Base-by-base conservation (phyloP, 1,140 invertebrate species). In the Lepeophtheirus salmonis region DNA sequence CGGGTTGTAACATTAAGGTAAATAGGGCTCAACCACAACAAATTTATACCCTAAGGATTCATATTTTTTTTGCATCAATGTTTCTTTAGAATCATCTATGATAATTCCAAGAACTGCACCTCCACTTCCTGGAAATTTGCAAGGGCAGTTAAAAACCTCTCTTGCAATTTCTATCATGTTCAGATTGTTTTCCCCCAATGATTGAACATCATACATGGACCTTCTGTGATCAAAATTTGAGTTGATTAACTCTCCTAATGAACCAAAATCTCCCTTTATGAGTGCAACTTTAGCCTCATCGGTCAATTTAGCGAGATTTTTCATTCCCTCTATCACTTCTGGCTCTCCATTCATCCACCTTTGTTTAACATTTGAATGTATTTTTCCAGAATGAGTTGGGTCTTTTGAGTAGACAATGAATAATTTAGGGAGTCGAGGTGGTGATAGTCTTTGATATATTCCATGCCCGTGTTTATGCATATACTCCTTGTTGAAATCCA, bases 121-220 rank as follows among this genome's bases (percentile, higher is more conserved):
- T 1, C 68, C 68, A 64, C 67, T 68, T 2, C 68, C 68, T 20
- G 68, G 68, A 57, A 69, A 66, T 56, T 70, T 70, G 13, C 64
- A 64, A 14, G n/a, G n/a, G 59, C 62, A 18, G 66, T 65, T n/a
- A 67, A 66, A 62, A 57, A 63, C 23, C 62, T 62, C 26, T n/a
- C 64, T 25, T 24, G 66, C 68, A 55, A 70, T 64, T 41, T 66
- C 65, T 10, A 70, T 60, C 68, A 69, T 68, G 12, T 57, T 48
- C 16, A 70, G 48, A 30, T 67, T 70, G 6, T 65, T 56, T 18
- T 51, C 49, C 4, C 68, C 68, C 12, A 70, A 52, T 14, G 59
- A 58, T 13, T 41, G 63, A 48, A 66, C 65, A 10, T 66, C 65
- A 62, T 69, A 70, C 49, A 70, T 58, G 48, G 63, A 53, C 56